Evolutionary conservation across 2,797 vertebrate genomes (phyloP).

Genomic region (Ptychobarbus kaznakovi): DNA sequence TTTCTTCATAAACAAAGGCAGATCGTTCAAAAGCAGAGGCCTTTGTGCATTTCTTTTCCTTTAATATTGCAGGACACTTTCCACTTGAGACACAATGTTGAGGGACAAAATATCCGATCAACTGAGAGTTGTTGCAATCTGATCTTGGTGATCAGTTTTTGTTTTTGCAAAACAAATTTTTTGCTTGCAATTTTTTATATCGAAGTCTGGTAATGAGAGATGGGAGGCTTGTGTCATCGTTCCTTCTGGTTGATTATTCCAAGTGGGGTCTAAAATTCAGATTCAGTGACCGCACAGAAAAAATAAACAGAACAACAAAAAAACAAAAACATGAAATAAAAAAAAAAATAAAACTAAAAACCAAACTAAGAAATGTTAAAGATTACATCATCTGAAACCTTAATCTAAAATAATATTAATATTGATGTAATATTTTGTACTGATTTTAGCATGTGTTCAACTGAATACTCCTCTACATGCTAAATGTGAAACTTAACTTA

Average conservation of each 20-base stretch:
- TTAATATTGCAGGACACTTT: background rate
- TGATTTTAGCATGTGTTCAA: background rate
- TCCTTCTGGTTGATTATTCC: background rate
- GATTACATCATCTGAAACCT: background rate
- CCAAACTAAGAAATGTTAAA: background rate
- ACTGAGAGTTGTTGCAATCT: background rate
- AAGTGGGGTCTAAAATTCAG: background rate
- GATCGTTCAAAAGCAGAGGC: constrained; percentile 48
- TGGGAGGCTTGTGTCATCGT: background rate
- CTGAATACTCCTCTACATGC: background rate
- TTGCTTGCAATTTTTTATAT: background rate
- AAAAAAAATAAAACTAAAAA: background rate
- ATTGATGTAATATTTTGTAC: background rate
- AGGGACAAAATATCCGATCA: constrained; percentile 29
- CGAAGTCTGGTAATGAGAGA: background rate
- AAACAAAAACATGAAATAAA: background rate
- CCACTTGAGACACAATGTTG: constrained; percentile 12
- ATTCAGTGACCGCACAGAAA: background rate
- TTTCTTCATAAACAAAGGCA: constrained; percentile 44
- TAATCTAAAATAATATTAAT: background rate
- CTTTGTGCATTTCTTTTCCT: background rate
- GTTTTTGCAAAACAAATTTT: background rate
- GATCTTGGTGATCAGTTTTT: constrained; percentile 10
- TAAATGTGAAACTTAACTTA: background rate
- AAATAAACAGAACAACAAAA: too few species aligned